These are phyloP conservation scores for Yoshiicerus persimilis DNA, from an alignment of 1,140 invertebrate genomes.

Conservation along the genomic window DNA sequence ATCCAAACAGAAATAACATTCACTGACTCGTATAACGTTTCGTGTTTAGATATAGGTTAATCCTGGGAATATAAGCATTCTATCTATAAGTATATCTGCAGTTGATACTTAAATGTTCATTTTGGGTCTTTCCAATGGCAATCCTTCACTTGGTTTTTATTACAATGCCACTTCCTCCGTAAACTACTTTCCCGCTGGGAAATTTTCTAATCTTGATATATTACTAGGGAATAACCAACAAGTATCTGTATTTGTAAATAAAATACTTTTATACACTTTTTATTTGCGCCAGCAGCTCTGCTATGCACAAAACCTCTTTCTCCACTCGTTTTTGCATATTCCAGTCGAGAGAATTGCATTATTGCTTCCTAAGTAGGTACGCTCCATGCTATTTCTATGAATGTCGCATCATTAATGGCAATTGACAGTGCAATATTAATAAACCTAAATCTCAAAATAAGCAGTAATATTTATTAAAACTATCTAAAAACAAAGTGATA, in stretches of 20 bases:
- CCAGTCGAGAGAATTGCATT: neutral
- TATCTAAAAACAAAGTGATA: too few species aligned
- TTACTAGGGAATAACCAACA: neutral
- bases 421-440: too few species aligned
- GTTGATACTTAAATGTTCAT: constrained; percentile 2
- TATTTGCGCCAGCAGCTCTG: neutral
- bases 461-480: too few species aligned
- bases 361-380: neutral
- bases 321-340: neutral
- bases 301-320: neutral
- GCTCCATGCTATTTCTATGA: too few species aligned
- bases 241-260: constrained; percentile 8
- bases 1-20: neutral
- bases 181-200: constrained; percentile 6
- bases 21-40: neutral
- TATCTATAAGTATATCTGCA: neutral
- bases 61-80: neutral
- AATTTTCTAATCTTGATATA: constrained; percentile 23
- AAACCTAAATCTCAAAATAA: too few species aligned
- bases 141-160: constrained; percentile 11
- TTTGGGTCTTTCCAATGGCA: neutral
- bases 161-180: constrained; percentile 11
- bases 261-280: neutral
- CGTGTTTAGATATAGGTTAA: neutral
- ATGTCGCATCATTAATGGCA: too few species aligned